Conservation (phyloP, 1,140 invertebrate genomes). For the Anoplophora glabripennis region DNA sequence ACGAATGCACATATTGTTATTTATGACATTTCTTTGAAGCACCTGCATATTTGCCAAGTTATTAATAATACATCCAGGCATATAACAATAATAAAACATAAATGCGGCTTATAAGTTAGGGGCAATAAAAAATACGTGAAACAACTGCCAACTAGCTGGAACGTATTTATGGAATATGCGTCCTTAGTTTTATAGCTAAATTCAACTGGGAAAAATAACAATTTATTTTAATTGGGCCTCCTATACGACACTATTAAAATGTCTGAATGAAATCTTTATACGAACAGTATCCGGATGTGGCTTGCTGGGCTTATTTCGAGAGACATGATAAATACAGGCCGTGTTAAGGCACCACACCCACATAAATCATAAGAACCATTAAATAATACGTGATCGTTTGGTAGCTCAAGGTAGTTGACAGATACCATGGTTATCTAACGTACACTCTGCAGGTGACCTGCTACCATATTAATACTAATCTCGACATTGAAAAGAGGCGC, state of each 20-base stretch:
- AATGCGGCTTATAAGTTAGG: conserved; percentile 16
- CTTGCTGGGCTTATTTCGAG: conserved; percentile 10
- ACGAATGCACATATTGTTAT: conserved; percentile 10
- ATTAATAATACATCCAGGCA: conserved; percentile 13
- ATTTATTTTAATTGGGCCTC: no score
- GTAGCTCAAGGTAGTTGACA: conserved; percentile 27
- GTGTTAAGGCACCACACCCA: conserved; percentile 11
- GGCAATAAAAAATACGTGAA: conserved; percentile 18
- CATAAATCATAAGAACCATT: conserved; percentile 25
- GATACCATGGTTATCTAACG: conserved; percentile 24
- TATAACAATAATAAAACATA: conserved; percentile 16
- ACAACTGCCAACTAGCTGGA: not conserved
- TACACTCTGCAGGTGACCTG: conserved; percentile 19
- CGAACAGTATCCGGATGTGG: conserved; percentile 7
- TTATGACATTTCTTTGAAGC: conserved; percentile 15
- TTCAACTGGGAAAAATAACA: not conserved
- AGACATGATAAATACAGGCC: conserved; percentile 12
- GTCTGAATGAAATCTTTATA: conserved; percentile 3
- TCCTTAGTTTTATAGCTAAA: conserved; percentile 1
- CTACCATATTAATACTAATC: conserved; percentile 21
- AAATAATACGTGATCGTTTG: conserved; percentile 18
- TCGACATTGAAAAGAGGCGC: no score
- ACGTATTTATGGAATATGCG: conserved; percentile 4
- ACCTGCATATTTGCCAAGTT: conserved; percentile 8
- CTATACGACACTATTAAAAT: conserved; percentile 5